phyloP scores from a whole-genome alignment of 2,113 vertebrate species.

The Podocnemis expansa region DNA sequence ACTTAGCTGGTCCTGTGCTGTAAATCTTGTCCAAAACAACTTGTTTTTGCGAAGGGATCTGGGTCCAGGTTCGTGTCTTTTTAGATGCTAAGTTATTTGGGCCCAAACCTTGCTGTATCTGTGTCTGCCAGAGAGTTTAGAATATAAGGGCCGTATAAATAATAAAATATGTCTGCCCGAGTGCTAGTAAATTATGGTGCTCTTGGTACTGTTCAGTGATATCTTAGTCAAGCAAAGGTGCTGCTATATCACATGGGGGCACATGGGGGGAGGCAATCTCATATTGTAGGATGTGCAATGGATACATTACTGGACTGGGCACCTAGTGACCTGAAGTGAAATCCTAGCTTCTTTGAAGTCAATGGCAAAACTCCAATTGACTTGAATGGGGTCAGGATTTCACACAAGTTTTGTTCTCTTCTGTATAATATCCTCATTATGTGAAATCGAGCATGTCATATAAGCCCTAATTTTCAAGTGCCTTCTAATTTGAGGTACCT shows the following conservation, averaged over 20 bases:
- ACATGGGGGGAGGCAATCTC: background rate
- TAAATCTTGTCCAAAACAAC: background rate
- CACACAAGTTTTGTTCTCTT: background rate
- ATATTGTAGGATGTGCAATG: background rate
- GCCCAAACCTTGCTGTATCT: background rate
- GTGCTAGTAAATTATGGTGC: background rate
- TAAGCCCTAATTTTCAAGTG: background rate
- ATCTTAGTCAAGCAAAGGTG: background rate
- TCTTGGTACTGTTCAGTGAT: background rate
- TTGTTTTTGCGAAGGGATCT: background rate
- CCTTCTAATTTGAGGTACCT: background rate
- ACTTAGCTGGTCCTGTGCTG: background rate
- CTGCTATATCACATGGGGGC: no score
- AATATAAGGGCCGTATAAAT: background rate
- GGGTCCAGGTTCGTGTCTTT: background rate
- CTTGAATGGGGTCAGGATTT: background rate
- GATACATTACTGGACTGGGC: background rate
- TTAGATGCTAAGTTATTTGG: background rate
- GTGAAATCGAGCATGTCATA: background rate
- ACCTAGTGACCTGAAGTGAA: background rate
- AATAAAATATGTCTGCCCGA: background rate
- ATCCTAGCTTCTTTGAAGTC: background rate
- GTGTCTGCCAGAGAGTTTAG: background rate
- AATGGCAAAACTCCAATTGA: background rate
- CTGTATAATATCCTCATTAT: fast-evolving